A percentile compares a stretch with the other conserved stretches of the same genome.
Evolutionary conservation across 2,797 vertebrate species (phyloP).

Genomic region (Rhinogobio ventralis): DNA sequence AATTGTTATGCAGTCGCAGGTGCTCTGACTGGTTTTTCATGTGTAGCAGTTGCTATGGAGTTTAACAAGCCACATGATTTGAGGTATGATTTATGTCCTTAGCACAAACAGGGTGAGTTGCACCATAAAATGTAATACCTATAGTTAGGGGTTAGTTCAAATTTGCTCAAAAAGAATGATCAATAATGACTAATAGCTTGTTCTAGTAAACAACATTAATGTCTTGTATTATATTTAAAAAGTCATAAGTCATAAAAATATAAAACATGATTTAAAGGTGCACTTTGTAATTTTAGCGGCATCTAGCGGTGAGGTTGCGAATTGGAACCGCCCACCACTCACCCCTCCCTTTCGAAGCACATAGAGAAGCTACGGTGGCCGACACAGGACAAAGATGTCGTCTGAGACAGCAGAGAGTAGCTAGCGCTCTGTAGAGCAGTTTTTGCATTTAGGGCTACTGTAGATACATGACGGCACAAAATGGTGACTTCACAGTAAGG

Average conservation of each 20-base stretch:
- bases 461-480: too few species aligned
- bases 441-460: too few species aligned
- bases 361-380: too few species aligned
- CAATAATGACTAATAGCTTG: background rate
- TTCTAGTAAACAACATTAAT: background rate
- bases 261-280: background rate
- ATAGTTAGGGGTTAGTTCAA: background rate
- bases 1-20: background rate
- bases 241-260: background rate
- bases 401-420: too few species aligned
- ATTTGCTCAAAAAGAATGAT: background rate
- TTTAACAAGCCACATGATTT: background rate
- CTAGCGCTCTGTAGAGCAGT: too few species aligned
- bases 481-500: too few species aligned
- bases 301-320: too few species aligned
- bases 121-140: background rate
- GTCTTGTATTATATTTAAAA: background rate
- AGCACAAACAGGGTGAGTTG: background rate
- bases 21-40: background rate
- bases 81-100: background rate
- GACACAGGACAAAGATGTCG: too few species aligned
- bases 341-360: too few species aligned
- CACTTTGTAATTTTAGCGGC: too few species aligned
- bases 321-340: too few species aligned
- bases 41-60: slow-evolving; percentile 8